Conservation (phyloP, 2,113 vertebrate species). For the Cheirogaleus medius region DNA sequence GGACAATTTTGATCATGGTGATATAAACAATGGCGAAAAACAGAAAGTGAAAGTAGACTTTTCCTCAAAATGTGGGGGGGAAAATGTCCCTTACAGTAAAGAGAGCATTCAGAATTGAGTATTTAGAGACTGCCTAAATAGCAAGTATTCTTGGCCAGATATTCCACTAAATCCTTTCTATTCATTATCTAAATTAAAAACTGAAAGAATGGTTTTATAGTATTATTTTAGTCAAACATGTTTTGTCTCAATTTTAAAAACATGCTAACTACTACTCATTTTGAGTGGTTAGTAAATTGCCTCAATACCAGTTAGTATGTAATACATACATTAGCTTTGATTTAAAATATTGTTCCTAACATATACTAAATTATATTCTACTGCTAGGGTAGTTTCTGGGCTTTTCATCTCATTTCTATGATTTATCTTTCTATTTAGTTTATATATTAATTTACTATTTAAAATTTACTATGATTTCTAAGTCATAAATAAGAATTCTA, state of each 20-base stretch:
- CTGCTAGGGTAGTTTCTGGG: not conserved
- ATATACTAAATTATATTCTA: not conserved
- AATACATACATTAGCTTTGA: not conserved
- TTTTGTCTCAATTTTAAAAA: not conserved
- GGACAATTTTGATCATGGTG: not conserved
- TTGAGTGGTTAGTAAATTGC: not conserved
- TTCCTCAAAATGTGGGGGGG: not conserved
- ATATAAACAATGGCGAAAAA: not conserved
- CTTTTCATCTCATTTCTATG: not conserved
- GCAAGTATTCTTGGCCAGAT: not conserved
- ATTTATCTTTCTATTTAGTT: not conserved
- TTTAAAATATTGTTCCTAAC: not conserved
- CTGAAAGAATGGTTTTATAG: not conserved
- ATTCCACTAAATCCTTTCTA: not conserved
- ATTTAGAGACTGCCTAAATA: not conserved
- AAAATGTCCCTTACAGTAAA: not conserved
- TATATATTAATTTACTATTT: not conserved
- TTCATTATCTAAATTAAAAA: not conserved
- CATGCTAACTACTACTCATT: not conserved
- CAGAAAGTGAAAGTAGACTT: not conserved
- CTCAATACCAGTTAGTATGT: not conserved
- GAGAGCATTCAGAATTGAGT: not conserved
- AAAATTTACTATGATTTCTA: conserved; percentile 1
- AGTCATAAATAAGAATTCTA: not conserved
- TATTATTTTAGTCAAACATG: not conserved